A percentile compares a stretch with the other conserved stretches of the same genome.
Evolutionary conservation across 2,888 invertebrate genomes (phyloP).

Genomic region (Phymatocera aterrima): DNA sequence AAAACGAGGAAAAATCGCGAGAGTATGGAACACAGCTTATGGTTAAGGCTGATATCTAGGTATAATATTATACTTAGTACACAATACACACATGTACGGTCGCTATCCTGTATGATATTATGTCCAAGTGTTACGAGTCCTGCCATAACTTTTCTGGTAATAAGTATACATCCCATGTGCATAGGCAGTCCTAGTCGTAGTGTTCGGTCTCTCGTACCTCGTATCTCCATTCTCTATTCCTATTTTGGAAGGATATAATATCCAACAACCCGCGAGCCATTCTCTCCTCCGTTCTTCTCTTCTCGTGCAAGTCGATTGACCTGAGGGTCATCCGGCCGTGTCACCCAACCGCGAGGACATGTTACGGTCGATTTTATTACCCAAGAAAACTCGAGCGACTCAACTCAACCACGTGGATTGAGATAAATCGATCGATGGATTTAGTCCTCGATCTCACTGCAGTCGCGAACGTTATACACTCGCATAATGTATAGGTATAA

Average conservation of each 20-base stretch:
- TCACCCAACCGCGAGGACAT: constrained; percentile 35
- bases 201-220: too few relatives aligned
- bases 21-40: too few relatives aligned
- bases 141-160: background rate
- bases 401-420: constrained; percentile 7
- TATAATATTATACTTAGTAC: too few relatives aligned
- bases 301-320: constrained; percentile 14
- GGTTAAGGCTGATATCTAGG: too few relatives aligned
- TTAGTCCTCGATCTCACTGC: background rate
- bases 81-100: too few relatives aligned
- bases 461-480: too few relatives aligned
- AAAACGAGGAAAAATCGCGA: background rate
- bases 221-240: constrained; percentile 33
- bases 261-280: background rate
- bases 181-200: too few relatives aligned
- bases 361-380: constrained; percentile 36
- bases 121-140: background rate
- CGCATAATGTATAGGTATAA: background rate
- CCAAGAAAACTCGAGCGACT: background rate
- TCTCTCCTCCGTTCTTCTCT: background rate
- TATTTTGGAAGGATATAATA: constrained; percentile 19
- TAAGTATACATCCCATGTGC: background rate
- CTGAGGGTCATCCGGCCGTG: constrained; percentile 35
- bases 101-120: background rate
- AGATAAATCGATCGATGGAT: constrained; percentile 6